Percentiles rank a stretch among this genome's conserved stretches.
These are phyloP conservation scores for Myiopsitta monachus DNA, from an alignment of 2,113 vertebrate species.

Conservation along the genomic window DNA sequence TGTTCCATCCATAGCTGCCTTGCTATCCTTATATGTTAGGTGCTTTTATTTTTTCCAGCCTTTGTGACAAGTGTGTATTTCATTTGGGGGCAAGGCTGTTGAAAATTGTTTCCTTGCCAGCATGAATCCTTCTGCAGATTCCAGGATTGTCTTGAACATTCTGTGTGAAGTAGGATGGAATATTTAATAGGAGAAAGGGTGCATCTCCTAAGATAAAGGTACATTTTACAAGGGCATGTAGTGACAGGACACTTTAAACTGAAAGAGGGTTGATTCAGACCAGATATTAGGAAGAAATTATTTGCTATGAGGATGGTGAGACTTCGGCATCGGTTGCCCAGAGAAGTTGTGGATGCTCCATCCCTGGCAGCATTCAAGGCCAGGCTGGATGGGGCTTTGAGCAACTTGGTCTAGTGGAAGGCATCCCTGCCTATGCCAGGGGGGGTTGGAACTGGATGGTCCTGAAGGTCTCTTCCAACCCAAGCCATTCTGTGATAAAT, in stretches of 20 bases:
- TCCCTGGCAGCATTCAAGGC: not conserved
- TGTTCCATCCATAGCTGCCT: not conserved
- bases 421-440: not conserved
- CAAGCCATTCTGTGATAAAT: not conserved
- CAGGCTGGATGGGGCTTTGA: not conserved
- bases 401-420: not conserved
- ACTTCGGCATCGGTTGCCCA: not conserved
- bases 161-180: not conserved
- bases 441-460: not conserved
- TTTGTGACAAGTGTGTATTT: not conserved
- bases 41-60: not conserved
- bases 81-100: not conserved
- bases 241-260: not conserved
- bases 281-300: not conserved
- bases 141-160: not conserved
- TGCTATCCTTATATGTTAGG: rapidly evolving
- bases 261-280: not conserved
- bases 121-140: not conserved
- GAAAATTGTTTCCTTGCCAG: not conserved
- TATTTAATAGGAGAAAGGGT: not conserved
- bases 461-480: not conserved
- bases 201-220: not conserved
- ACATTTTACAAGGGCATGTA: not conserved
- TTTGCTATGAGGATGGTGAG: not conserved
- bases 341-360: not conserved